Conservation (phyloP, 2,797 vertebrate genomes). For the Neoniphon sammara region DNA sequence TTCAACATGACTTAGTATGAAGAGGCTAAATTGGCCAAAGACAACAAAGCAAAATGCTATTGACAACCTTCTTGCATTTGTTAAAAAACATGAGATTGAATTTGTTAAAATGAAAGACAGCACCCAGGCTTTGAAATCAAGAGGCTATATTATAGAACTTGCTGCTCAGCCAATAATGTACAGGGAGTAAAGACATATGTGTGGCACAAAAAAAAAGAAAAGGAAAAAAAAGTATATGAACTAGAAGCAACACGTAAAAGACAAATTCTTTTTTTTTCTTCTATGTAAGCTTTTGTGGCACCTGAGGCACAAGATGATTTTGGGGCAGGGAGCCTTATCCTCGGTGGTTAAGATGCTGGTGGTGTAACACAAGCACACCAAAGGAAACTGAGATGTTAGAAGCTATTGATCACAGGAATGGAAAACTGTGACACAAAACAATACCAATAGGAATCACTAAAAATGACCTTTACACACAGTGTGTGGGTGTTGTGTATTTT, state of each 20-base stretch:
- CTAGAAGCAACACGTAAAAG: neutral
- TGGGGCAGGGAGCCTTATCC: neutral
- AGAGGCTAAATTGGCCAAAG: neutral
- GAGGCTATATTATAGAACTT: neutral
- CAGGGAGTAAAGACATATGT: neutral
- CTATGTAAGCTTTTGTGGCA: too few species aligned
- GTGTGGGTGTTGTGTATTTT: neutral
- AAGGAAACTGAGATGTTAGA: constrained; percentile 4
- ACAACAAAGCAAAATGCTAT: neutral
- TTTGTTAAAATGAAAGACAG: neutral
- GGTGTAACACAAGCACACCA: neutral
- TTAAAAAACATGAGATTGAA: neutral
- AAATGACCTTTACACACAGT: neutral
- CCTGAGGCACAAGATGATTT: neutral
- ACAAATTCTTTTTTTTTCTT: too few species aligned
- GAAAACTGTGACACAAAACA: neutral
- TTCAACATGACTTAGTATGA: neutral
- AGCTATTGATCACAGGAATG: too few species aligned
- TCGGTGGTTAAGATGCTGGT: neutral
- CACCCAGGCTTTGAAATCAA: neutral
- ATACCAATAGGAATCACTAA: neutral
- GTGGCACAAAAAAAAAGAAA: neutral
- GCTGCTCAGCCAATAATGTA: neutral
- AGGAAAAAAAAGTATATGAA: too few species aligned
- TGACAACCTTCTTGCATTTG: constrained; percentile 3